A percentile compares a stretch with the other conserved stretches of the same genome.
These are phyloP conservation scores for Notocelia uddmanniana DNA, from an alignment of 2,888 invertebrate species.

Conservation along the genomic window DNA sequence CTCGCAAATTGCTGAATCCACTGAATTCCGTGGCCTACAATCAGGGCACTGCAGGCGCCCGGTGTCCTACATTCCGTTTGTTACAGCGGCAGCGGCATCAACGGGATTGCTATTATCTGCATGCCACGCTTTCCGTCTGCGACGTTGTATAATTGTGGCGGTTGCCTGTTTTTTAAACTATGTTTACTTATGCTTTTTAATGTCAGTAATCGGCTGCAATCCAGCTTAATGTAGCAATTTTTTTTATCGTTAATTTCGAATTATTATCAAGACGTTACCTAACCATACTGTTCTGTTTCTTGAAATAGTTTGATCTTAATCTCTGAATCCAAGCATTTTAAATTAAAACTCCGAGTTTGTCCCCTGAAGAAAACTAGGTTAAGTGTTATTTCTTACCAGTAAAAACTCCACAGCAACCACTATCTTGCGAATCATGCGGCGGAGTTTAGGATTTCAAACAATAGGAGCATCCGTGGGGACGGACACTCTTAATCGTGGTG, in stretches of 20 bases:
- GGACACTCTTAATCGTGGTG: no score
- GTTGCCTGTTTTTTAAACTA: conserved; percentile 57
- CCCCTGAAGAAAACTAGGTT: not conserved
- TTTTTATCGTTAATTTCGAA: not conserved
- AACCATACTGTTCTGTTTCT: no score
- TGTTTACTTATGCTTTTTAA: not conserved
- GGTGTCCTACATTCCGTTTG: conserved; percentile 71
- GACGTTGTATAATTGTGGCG: conserved; percentile 18
- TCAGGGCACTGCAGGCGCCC: conserved; percentile 80
- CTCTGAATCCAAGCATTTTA: no score
- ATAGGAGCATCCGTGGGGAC: no score
- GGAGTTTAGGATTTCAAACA: no score
- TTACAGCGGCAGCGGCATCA: conserved; percentile 36
- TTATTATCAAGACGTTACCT: no score
- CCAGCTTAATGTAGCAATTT: not conserved
- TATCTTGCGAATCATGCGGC: not conserved
- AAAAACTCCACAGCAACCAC: not conserved
- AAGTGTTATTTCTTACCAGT: not conserved
- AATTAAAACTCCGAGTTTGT: no score
- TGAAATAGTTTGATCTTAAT: no score
- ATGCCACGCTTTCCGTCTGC: conserved; percentile 36
- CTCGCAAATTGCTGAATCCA: conserved; percentile 31
- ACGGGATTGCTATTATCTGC: conserved; percentile 42
- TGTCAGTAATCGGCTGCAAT: not conserved
- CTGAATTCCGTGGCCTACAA: conserved; percentile 56